Evolutionary conservation across 2,113 vertebrate species (phyloP).

Genomic region (Plecturocebus donacophilus): DNA sequence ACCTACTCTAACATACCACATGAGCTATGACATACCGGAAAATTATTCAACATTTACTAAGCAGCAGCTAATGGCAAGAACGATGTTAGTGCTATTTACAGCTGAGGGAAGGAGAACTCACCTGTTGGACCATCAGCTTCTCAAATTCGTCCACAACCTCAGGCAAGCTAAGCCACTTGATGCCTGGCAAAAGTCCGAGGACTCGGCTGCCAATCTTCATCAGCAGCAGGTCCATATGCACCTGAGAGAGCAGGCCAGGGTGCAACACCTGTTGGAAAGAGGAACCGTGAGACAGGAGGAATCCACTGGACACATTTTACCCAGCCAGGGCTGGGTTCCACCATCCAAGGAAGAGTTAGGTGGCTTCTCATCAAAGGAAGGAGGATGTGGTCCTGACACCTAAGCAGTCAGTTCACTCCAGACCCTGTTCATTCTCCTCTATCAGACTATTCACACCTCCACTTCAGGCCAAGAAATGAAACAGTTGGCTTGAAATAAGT

Average conservation of each 20-base stretch:
- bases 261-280: constrained; percentile 90
- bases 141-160: constrained; percentile 96
- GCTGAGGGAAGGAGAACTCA: constrained; percentile 61
- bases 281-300: neutral
- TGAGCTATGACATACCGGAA: neutral
- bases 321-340: neutral
- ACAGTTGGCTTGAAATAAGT: neutral
- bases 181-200: constrained; percentile 92
- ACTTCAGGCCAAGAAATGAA: neutral
- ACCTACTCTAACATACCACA: neutral
- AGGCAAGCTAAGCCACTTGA: constrained; percentile 95
- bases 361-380: neutral
- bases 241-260: constrained; percentile 92
- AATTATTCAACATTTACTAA: neutral
- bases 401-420: neutral
- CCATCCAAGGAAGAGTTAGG: neutral
- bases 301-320: neutral
- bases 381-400: neutral
- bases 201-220: constrained; percentile 92
- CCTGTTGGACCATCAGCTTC: constrained; percentile 97
- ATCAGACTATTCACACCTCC: neutral
- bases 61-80: neutral
- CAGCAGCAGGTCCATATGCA: constrained; percentile 92
- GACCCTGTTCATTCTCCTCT: neutral
- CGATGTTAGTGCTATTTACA: neutral